These are phyloP conservation scores for Lampris megalopsis DNA, from an alignment of 2,113 vertebrate species.

Conservation along the genomic window DNA sequence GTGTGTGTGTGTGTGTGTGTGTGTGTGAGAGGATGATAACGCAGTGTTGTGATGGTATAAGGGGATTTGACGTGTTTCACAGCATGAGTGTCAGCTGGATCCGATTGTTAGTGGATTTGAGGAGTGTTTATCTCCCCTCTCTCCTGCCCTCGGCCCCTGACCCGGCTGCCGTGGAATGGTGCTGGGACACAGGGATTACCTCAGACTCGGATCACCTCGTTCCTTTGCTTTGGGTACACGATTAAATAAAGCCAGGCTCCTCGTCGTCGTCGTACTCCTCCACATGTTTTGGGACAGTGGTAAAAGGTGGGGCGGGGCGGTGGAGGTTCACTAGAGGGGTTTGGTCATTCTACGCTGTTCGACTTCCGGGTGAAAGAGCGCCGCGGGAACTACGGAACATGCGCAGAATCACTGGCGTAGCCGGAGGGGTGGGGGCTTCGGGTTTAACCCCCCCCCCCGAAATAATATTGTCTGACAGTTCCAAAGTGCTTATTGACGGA, in stretches of 20 bases:
- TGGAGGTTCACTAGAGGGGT: too few relatives aligned
- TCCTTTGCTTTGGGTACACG: constrained; percentile 34
- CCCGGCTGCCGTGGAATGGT: constrained; percentile 49
- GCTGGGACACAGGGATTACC: constrained; percentile 60
- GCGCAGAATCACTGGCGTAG: too few relatives aligned
- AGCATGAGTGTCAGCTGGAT: constrained; percentile 56
- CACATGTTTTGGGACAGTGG: neutral
- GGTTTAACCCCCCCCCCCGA: too few relatives aligned
- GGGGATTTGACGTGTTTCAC: constrained; percentile 61
- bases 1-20: constrained; percentile 15
- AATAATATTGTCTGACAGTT: too few relatives aligned
- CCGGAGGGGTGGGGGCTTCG: too few relatives aligned
- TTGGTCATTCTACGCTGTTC: too few relatives aligned
- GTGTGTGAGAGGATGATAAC: constrained; percentile 35
- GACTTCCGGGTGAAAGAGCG: too few relatives aligned
- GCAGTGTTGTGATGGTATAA: constrained; percentile 53
- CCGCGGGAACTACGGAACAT: too few relatives aligned
- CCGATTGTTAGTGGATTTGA: constrained; percentile 56
- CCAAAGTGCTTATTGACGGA: too few relatives aligned
- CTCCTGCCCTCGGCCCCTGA: constrained; percentile 32
- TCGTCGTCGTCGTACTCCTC: constrained; percentile 24
- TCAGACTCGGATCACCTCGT: constrained; percentile 52
- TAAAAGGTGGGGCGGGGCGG: neutral
- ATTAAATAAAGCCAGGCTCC: constrained; percentile 24
- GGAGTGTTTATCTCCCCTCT: constrained; percentile 47